A percentile compares a stretch with the other conserved stretches of the same genome.
Evolutionary conservation across 2,113 vertebrate species (phyloP).

Genomic region (Chloropsis cyanopogon): DNA sequence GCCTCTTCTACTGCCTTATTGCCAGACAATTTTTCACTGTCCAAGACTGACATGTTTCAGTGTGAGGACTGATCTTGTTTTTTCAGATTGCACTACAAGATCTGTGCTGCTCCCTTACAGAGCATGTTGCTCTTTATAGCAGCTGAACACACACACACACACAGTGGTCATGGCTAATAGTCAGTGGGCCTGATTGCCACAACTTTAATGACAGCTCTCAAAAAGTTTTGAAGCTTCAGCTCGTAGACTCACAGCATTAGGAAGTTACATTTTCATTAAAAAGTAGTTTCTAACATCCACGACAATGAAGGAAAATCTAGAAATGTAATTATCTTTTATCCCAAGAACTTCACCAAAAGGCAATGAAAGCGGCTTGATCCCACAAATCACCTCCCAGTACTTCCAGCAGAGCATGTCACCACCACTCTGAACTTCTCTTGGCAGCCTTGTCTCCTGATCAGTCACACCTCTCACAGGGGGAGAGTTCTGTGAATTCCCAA

Average conservation of each 20-base stretch:
- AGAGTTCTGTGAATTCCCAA: neutral
- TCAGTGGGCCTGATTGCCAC: neutral
- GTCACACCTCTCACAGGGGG: neutral
- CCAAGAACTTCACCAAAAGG: neutral
- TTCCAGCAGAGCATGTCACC: neutral
- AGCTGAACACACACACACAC: neutral
- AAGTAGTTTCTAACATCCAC: neutral
- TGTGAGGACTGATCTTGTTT: neutral
- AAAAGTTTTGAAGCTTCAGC: neutral
- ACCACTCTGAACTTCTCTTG: neutral
- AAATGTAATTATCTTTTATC: neutral
- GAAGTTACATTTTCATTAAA: neutral
- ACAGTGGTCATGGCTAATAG: neutral
- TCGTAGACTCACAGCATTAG: neutral
- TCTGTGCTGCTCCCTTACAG: neutral
- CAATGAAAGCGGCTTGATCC: neutral
- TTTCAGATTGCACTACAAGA: fast-evolving
- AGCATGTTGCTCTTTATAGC: neutral
- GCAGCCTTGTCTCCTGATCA: neutral
- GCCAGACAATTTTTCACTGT: neutral
- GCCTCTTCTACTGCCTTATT: neutral
- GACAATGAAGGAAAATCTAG: neutral
- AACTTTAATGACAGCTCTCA: neutral
- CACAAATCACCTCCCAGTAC: neutral
- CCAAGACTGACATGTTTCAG: neutral